Evolutionary conservation across 2,888 invertebrate species (phyloP).

Genomic region (Cerastis rubricosa): DNA sequence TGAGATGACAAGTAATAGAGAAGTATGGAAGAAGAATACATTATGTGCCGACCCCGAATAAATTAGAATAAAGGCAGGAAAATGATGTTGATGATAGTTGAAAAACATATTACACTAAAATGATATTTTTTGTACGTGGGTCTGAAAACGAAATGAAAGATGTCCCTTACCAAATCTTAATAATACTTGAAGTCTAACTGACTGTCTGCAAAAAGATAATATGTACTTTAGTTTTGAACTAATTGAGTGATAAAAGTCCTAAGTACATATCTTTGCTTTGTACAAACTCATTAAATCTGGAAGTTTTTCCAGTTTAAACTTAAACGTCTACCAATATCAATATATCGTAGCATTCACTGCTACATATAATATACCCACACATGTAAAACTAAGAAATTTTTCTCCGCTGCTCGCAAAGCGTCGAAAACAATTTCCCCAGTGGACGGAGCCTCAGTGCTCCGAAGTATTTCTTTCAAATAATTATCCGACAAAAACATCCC

Average conservation of each 20-base stretch:
- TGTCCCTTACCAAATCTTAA: not conserved
- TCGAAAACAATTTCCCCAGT: conserved; percentile 80
- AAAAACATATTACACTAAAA: not conserved
- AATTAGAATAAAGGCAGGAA: too few species aligned
- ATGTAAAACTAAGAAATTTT: conserved; percentile 55
- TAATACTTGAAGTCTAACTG: not conserved
- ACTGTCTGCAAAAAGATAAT: not conserved
- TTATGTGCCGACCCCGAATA: too few species aligned
- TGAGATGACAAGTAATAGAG: too few species aligned
- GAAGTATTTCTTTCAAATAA: conserved; percentile 76
- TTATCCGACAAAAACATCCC: conserved; percentile 88
- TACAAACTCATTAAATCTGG: not conserved
- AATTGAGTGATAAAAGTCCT: not conserved
- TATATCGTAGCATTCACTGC: not conserved
- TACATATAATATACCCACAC: conserved; percentile 12
- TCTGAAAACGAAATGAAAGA: not conserved
- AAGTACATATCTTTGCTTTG: not conserved
- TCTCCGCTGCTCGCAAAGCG: conserved; percentile 63
- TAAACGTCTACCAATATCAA: conserved; percentile 9
- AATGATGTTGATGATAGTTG: too few species aligned
- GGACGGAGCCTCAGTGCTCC: conserved; percentile 71
- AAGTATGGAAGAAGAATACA: too few species aligned
- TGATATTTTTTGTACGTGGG: not conserved
- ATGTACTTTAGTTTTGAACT: not conserved
- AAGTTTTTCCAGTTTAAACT: not conserved